Evolutionary conservation across 2,888 invertebrate genomes (phyloP), one percentile per base, ranked within the genome.

Genomic region (Horisme vitalbata): DNA sequence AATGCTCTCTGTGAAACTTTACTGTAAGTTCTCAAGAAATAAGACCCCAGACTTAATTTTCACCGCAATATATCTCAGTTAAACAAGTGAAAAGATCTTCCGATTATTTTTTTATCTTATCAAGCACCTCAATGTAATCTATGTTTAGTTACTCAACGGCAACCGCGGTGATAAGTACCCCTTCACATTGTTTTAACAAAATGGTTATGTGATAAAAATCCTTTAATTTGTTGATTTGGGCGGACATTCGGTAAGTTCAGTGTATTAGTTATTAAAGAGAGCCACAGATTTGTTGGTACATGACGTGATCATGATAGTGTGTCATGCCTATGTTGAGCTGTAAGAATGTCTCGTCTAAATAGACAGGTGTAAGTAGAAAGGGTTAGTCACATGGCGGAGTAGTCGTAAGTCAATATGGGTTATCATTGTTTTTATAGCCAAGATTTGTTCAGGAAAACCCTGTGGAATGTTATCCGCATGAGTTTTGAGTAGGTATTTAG

Each of bases 101-200:
- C 64, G 75, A 77, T 78, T 70, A 75, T 66, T 68, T 66, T 67
- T 65, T 76, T 79, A 82, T 82, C 82, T 82, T 75, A 82, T 82
- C 82, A 41, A 41, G 48, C 49, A 47, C 45, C 57, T 57, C 52
- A 47, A 26, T 50, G 55, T 50, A 53, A 58, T 58, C 55, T 50
- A 15, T 48, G 48, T 52, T 57, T 52, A 57, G 57, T 57, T 48
- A 48, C 45, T 41, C 55, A 31, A 15, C 50, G 21, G 45, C 52
- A 35, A n/a, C 33, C 50, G 52, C 14, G 32, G 33, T 12, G 54
- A 24, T 33, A 45, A 41, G 45, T 49, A 38, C 44, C 41, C 31
- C 27, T 4, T 33, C 24, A 33, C 18, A 30, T 54, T 54, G 54
- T 57, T 55, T 45, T 45, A 38, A 12, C 5, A 39, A 52, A 41